These are phyloP conservation scores for Oxyura jamaicensis DNA, from an alignment of 2,113 vertebrate genomes.

Conservation along the genomic window DNA sequence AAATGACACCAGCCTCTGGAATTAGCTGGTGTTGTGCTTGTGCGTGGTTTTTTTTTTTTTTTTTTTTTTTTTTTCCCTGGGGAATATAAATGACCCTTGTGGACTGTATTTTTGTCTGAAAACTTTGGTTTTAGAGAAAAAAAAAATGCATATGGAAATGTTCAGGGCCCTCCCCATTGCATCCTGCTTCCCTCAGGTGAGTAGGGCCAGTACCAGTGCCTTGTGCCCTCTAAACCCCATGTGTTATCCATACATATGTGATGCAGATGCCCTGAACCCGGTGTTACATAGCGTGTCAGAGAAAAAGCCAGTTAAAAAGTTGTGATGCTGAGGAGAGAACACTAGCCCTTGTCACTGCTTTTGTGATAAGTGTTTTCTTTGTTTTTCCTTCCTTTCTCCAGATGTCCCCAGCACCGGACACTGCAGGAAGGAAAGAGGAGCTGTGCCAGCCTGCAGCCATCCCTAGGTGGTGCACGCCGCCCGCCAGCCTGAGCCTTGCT, in stretches of 20 bases:
- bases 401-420: accelerated
- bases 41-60: no score
- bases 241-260: neutral
- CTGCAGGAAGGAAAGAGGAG: neutral
- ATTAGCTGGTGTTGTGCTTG: no score
- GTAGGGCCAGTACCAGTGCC: neutral
- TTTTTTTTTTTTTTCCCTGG: no score
- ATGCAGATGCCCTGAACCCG: neutral
- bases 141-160: neutral
- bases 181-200: neutral
- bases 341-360: neutral
- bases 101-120: neutral
- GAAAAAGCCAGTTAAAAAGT: neutral
- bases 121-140: neutral
- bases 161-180: neutral
- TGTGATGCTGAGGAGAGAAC: neutral
- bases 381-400: accelerated
- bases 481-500: neutral
- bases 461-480: slow-evolving; percentile 49
- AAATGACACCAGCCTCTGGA: no score
- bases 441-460: neutral
- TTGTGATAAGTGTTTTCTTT: neutral
- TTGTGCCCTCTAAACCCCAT: neutral
- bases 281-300: accelerated
- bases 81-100: no score